A percentile compares a stretch with the other conserved stretches of the same genome.
phyloP scores from a whole-genome alignment of 2,888 invertebrate genomes.

The Lypha dubia region DNA sequence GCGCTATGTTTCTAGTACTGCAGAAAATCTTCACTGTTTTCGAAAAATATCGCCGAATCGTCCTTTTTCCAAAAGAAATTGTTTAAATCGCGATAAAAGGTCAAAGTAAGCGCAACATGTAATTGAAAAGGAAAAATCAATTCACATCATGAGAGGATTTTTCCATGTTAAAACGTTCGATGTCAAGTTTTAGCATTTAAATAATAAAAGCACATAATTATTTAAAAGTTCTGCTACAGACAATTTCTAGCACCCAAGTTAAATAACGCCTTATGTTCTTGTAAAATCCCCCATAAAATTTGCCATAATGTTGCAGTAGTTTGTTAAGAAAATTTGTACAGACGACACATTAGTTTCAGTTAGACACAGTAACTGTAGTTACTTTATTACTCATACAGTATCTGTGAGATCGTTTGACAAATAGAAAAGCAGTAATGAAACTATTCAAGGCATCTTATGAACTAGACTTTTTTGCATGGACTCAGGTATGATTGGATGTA shows the following conservation, averaged over 20 bases:
- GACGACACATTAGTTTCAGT: constrained; percentile 17
- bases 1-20: too few relatives aligned
- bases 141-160: too few relatives aligned
- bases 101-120: too few relatives aligned
- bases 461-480: background rate
- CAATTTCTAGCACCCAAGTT: background rate
- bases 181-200: too few relatives aligned
- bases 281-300: constrained; percentile 31
- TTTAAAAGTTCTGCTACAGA: constrained; percentile 39
- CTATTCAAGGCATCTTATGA: constrained; percentile 3
- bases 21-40: too few relatives aligned
- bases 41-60: too few relatives aligned
- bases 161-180: too few relatives aligned
- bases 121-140: too few relatives aligned
- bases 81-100: too few relatives aligned
- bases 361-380: constrained; percentile 33
- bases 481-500: background rate
- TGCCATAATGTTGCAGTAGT: constrained; percentile 23
- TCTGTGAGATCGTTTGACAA: constrained; percentile 40
- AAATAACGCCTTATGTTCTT: constrained; percentile 50
- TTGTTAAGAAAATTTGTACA: constrained; percentile 24
- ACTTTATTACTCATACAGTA: constrained; percentile 18
- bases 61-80: too few relatives aligned
- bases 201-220: background rate
- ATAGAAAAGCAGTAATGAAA: constrained; percentile 22